A percentile compares a stretch with the other conserved stretches of the same genome.
These are phyloP conservation scores for Eudasyphora cyanicolor DNA, from an alignment of 2,888 invertebrate species.

Conservation along the genomic window DNA sequence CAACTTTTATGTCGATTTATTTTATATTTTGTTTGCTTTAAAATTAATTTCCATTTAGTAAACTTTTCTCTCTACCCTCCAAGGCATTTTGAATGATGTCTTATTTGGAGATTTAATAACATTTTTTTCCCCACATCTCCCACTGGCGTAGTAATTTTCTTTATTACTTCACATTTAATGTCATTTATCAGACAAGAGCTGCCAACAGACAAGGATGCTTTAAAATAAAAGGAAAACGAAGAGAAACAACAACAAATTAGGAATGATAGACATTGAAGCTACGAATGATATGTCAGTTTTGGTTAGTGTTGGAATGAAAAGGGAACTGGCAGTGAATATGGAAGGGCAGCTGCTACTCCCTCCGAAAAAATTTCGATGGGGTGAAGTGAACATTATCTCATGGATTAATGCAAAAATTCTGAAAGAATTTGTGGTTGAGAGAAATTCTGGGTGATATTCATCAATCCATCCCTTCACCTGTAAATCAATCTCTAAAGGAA, in stretches of 20 bases:
- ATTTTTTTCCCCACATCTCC: neutral
- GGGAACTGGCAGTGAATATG: neutral
- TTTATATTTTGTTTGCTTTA: too few species aligned
- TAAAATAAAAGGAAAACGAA: constrained; percentile 32
- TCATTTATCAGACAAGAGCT: constrained; percentile 30
- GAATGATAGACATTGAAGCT: constrained; percentile 30
- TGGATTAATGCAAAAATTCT: too few species aligned
- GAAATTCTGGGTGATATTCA: too few species aligned
- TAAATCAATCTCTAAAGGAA: too few species aligned
- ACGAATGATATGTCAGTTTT: constrained; percentile 51
- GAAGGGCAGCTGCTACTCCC: too few species aligned
- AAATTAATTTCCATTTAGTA: too few species aligned
- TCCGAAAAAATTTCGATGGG: too few species aligned
- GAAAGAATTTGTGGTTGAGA: too few species aligned
- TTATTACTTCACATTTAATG: constrained; percentile 58
- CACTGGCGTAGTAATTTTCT: constrained; percentile 52
- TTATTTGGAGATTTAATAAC: neutral
- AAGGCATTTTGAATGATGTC: neutral
- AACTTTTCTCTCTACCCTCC: too few species aligned
- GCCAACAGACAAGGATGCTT: constrained; percentile 22
- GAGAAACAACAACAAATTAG: neutral
- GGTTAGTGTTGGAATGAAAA: constrained; percentile 15
- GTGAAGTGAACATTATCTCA: too few species aligned
- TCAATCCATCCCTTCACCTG: too few species aligned
- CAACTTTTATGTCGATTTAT: too few species aligned